Percentiles rank a stretch among this genome's conserved stretches.
These are phyloP conservation scores for Entelurus aequoreus DNA, from an alignment of 2,113 vertebrate species.

Conservation along the genomic window DNA sequence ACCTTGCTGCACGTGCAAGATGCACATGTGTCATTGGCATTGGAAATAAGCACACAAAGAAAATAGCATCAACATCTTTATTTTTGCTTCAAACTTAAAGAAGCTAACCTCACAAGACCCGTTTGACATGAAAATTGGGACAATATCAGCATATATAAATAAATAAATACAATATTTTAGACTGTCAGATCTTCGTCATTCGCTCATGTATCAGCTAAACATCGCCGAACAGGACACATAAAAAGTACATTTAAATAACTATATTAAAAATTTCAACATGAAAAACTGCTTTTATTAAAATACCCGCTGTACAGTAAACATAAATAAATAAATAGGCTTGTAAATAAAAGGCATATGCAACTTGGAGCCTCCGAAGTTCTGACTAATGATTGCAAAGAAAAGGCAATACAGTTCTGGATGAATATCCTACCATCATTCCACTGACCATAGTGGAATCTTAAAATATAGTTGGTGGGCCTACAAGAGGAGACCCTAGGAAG, in stretches of 20 bases:
- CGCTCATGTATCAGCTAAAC: background rate
- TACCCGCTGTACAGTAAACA: conserved; percentile 1
- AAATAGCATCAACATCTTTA: conserved; percentile 11
- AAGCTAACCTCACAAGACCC: conserved; percentile 32
- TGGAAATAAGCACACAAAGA: background rate
- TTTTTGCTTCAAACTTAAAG: conserved; percentile 35
- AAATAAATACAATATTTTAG: conserved; percentile 8
- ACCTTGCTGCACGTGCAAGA: background rate
- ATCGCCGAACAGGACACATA: conserved; percentile 20
- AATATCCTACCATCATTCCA: too few species aligned
- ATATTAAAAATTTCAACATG: conserved; percentile 23
- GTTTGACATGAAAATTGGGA: conserved; percentile 27
- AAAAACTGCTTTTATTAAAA: background rate
- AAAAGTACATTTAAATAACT: conserved; percentile 24
- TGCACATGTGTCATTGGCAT: background rate
- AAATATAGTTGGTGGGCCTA: too few species aligned
- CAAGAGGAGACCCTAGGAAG: background rate
- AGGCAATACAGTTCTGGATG: background rate
- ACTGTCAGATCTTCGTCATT: background rate
- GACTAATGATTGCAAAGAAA: background rate
- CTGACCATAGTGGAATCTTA: too few species aligned
- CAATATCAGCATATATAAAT: conserved; percentile 19
- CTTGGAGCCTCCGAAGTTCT: conserved; percentile 7
- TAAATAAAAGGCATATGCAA: conserved; percentile 10
- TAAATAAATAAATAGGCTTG: conserved; percentile 12